Evolutionary conservation across 2,888 invertebrate species (phyloP), one percentile per base, ranked within the genome.

Genomic region (Heliconius ismenius): DNA sequence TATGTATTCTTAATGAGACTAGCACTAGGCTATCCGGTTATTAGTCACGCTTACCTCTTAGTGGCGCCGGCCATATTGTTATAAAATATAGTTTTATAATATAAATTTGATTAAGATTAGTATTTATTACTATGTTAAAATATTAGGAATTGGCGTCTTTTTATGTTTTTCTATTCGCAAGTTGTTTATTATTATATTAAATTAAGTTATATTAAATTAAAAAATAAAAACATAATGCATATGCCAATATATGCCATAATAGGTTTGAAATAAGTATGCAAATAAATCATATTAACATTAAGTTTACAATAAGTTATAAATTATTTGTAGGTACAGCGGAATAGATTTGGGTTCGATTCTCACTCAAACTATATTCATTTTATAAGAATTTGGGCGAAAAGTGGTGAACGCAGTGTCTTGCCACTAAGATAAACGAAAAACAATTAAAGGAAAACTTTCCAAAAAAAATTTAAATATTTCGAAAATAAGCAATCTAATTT

Each of bases 1-100:
- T 43, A 69, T 62, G 68, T 21, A 62, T 70, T 49, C n/a, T n/a
- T 75, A 68, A 43, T 58, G 73, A 73, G 63, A n/a, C 73, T 63
- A 36, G 39, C 26, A 39, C 73, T 73, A 73, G 60, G 43, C 62
- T 24, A 70, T 73, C 73, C 73, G 73, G 62, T 62, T 73, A 73
- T 73, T 73, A 63, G 73, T 73, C 73, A 73, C 73, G 39, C 43
- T 26, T 32, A 70, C 13, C 36, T 32, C 58, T 60, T 39, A 62
- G 28, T 73, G 73, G 73, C 73, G 73, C 73, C 73, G 15, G 58
- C 67, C 39, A 67, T 24, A 10, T 32, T 18, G 15, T 70, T 70
- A 18, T 36, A 24, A 24, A 70, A 43, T 67, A 24, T 67, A 3
- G 9, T 21, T 49, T 70, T 26, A 68, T 68, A 32, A 2, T 36